phyloP scores from a whole-genome alignment of 2,113 vertebrate genomes.

The Chloropsis hardwickii region DNA sequence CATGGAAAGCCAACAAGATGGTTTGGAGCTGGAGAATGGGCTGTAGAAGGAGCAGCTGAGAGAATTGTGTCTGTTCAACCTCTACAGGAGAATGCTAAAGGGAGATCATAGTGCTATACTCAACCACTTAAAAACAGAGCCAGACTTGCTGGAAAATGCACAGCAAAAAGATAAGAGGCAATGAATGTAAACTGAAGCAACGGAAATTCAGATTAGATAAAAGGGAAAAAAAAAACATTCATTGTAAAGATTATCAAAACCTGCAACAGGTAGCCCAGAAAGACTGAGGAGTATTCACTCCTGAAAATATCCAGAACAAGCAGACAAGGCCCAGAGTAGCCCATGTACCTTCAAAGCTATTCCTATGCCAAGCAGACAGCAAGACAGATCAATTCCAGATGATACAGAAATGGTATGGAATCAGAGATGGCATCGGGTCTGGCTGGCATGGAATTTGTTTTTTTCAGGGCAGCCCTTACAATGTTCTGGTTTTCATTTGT shows the following conservation, averaged over 20 bases:
- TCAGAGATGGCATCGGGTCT: background rate
- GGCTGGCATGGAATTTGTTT: background rate
- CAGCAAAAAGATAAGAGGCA: background rate
- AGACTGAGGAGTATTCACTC: background rate
- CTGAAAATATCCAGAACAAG: background rate
- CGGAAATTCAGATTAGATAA: background rate
- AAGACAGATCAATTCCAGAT: background rate
- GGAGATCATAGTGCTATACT: background rate
- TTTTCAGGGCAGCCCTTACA: background rate
- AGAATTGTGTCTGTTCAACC: background rate
- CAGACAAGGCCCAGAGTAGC: background rate
- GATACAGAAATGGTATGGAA: background rate
- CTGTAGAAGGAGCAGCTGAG: background rate
- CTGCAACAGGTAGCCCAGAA: background rate
- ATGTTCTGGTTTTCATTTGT: background rate
- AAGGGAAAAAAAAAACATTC: background rate
- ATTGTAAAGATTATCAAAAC: background rate
- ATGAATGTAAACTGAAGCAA: background rate
- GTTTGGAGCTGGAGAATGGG: background rate
- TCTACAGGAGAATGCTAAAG: background rate
- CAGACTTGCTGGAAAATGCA: background rate
- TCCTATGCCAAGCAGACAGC: background rate
- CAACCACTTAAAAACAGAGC: background rate
- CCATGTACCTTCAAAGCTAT: rapidly evolving
- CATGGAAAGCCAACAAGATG: background rate